These are phyloP conservation scores for Axinella damicornis DNA, from an alignment of 37 sponge, comb jelly and placozoan genomes.

Conservation along the genomic window DNA sequence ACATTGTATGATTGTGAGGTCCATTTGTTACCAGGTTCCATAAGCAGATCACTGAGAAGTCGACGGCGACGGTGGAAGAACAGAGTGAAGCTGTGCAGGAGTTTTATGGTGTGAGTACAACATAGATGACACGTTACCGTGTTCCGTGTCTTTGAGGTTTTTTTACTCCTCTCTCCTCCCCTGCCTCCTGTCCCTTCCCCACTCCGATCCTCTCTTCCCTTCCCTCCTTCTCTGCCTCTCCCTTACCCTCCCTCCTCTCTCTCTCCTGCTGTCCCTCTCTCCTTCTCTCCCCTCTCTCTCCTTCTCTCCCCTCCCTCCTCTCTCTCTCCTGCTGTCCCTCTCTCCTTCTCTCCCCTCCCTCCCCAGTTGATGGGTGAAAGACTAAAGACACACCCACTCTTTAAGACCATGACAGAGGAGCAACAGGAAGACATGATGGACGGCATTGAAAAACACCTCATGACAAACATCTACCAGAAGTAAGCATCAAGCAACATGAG, in stretches of 20 bases:
- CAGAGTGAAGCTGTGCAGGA: conserved; percentile 57
- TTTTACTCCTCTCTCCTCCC: background rate
- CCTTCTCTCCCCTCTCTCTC: too few relatives aligned
- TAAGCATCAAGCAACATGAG: conserved; percentile 19
- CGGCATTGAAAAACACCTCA: conserved; percentile 79
- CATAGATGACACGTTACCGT: too few relatives aligned
- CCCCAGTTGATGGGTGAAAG: conserved; percentile 17
- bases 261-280: too few relatives aligned
- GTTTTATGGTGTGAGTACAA: conserved; percentile 57
- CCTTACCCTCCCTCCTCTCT: too few relatives aligned
- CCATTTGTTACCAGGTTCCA: conserved; percentile 47
- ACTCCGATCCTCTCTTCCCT: too few relatives aligned
- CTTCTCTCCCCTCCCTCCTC: too few relatives aligned
- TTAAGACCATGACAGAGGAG: conserved; percentile 64
- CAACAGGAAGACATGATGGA: conserved; percentile 76
- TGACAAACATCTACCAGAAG: conserved; percentile 62
- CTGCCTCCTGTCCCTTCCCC: too few relatives aligned
- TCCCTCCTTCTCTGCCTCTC: too few relatives aligned
- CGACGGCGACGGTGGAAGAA: conserved; percentile 55
- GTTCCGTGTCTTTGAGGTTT: background rate
- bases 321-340: background rate
- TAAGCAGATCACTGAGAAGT: conserved; percentile 48
- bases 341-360: background rate
- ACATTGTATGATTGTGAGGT: too few relatives aligned
- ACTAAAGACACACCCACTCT: conserved; percentile 49